Evolutionary conservation across 2,113 vertebrate genomes (phyloP).

Genomic region (Cebidichthys violaceus): DNA sequence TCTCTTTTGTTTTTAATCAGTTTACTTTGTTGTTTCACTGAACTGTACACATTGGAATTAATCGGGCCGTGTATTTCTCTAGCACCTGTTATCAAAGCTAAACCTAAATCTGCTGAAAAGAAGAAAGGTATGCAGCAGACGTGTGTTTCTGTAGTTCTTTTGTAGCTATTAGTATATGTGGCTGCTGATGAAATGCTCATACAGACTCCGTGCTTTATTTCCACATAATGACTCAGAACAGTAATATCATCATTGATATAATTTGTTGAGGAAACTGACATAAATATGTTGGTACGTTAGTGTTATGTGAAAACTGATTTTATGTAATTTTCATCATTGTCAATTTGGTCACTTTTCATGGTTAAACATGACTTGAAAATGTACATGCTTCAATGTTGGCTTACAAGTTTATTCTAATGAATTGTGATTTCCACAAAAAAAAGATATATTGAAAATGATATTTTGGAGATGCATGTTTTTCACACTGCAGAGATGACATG

Average conservation of each 20-base stretch:
- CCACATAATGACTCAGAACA: not conserved
- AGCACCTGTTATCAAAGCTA: constrained; percentile 35
- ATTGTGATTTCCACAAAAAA: not conserved
- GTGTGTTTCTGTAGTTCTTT: not conserved
- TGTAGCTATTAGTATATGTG: not conserved
- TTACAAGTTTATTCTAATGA: not conserved
- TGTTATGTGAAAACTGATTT: not conserved
- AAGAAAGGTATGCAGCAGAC: constrained; percentile 53
- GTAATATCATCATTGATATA: not conserved
- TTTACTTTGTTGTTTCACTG: not conserved
- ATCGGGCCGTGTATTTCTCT: constrained; percentile 13
- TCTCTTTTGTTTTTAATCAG: not conserved
- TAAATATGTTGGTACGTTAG: not conserved
- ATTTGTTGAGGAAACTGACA: not conserved
- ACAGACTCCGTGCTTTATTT: not conserved
- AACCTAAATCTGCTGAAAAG: constrained; percentile 35
- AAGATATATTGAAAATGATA: no score
- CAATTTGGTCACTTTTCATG: not conserved
- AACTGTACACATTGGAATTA: constrained; percentile 1
- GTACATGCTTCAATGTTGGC: not conserved
- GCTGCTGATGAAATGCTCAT: constrained; percentile 6
- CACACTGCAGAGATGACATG: not conserved
- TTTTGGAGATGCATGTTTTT: constrained; percentile 14
- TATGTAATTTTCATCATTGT: not conserved
- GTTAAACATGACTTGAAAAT: not conserved